These are phyloP conservation scores for Zhuqinia jingwanae DNA, from an alignment of 2,888 invertebrate genomes.

Conservation along the genomic window DNA sequence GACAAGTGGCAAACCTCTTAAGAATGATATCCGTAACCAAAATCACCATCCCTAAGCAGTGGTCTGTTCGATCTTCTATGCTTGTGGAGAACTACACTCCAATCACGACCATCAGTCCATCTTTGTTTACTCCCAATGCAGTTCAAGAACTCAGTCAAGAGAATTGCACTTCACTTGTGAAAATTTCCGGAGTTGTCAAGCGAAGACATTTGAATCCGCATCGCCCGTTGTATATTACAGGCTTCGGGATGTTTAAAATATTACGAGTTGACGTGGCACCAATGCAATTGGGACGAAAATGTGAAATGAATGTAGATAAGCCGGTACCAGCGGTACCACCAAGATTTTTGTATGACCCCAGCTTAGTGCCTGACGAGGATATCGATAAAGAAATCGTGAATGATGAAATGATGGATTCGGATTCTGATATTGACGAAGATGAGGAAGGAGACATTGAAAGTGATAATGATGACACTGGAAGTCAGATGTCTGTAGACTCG, in stretches of 20 bases:
- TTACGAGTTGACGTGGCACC: constrained; percentile 84
- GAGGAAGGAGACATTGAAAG: constrained; percentile 43
- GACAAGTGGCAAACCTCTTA: constrained; percentile 80
- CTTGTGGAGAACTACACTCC: constrained; percentile 71
- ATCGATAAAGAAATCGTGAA: constrained; percentile 81
- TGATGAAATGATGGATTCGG: constrained; percentile 59
- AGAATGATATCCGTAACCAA: constrained; percentile 77
- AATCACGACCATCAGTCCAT: constrained; percentile 45
- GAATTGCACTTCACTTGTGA: constrained; percentile 84
- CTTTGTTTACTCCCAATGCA: constrained; percentile 63
- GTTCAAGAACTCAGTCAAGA: constrained; percentile 32
- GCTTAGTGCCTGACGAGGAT: constrained; percentile 87
- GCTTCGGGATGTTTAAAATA: constrained; percentile 97
- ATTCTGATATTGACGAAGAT: constrained; percentile 70
- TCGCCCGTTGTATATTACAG: constrained; percentile 93
- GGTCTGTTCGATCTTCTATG: constrained; percentile 74
- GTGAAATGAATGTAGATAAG: constrained; percentile 44
- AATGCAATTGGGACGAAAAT: constrained; percentile 83
- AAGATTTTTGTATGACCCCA: constrained; percentile 75
- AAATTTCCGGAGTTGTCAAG: constrained; percentile 93
- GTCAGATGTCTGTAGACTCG: constrained; percentile 69
- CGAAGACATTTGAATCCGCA: constrained; percentile 93
- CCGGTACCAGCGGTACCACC: constrained; percentile 61
- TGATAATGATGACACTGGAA: constrained; percentile 65
- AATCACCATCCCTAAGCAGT: constrained; percentile 74